A percentile compares a stretch with the other conserved stretches of the same genome.
phyloP scores from a whole-genome alignment of 2,888 invertebrate species.

The Doris montereyensis region DNA sequence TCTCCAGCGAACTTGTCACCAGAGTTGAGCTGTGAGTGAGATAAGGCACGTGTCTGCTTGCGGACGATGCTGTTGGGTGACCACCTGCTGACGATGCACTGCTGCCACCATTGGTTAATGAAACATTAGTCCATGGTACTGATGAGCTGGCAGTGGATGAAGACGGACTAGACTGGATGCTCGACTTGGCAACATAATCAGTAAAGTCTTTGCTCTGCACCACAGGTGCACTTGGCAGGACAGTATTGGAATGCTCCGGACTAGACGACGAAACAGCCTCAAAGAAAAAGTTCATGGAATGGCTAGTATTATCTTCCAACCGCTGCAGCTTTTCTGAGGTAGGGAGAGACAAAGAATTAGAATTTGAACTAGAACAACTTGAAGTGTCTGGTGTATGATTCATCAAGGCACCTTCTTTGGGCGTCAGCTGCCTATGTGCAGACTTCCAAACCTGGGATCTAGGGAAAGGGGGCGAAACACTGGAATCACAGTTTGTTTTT shows the following conservation, averaged over 20 bases:
- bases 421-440: background rate
- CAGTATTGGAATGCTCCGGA: slow-evolving; percentile 34
- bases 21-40: background rate
- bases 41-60: slow-evolving; percentile 28
- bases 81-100: slow-evolving; percentile 8
- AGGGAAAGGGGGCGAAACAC: background rate
- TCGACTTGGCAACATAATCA: background rate
- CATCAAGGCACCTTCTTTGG: background rate
- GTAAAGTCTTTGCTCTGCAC: slow-evolving; percentile 21
- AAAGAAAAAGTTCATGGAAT: too few species aligned
- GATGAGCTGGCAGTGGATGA: slow-evolving; percentile 17
- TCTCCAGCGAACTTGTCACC: background rate
- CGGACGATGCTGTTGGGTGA: background rate
- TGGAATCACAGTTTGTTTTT: background rate
- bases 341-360: background rate
- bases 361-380: too few species aligned
- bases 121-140: background rate
- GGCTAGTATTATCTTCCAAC: background rate
- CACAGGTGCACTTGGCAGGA: slow-evolving; percentile 29
- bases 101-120: background rate
- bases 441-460: background rate
- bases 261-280: background rate
- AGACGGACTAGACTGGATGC: slow-evolving; percentile 19
- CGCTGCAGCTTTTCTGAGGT: slow-evolving; percentile 10
- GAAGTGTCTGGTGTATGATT: background rate